phyloP scores from a whole-genome alignment of 1,140 invertebrate genomes.

The Nymphalis io region DNA sequence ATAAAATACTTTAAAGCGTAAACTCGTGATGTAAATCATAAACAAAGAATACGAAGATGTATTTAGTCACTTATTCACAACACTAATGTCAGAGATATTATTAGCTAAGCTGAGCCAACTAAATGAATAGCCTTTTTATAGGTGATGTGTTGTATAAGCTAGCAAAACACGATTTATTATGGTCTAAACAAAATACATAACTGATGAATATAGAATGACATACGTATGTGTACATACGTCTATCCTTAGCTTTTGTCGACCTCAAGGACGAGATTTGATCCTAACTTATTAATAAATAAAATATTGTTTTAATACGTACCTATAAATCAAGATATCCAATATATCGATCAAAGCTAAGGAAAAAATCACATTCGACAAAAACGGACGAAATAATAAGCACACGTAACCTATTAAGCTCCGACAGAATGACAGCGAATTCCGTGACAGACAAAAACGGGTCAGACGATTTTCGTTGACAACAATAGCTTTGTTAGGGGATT shows the following conservation, averaged over 20 bases:
- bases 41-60: not conserved
- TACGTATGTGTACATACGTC: too few relatives aligned
- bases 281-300: too few relatives aligned
- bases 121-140: too few relatives aligned
- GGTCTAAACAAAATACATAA: too few relatives aligned
- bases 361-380: constrained; percentile 15
- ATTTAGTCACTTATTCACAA: not conserved
- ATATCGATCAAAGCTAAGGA: not conserved
- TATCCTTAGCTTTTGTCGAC: too few relatives aligned
- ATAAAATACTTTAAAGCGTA: not conserved
- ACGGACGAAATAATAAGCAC: constrained; percentile 13
- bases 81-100: not conserved
- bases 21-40: not conserved
- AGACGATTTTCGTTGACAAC: constrained; percentile 69
- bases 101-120: too few relatives aligned
- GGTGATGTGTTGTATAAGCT: too few relatives aligned
- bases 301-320: not conserved
- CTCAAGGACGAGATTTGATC: too few relatives aligned
- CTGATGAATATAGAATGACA: too few relatives aligned
- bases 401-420: constrained; percentile 33
- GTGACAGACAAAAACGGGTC: constrained; percentile 67
- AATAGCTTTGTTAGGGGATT: constrained; percentile 74
- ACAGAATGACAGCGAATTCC: constrained; percentile 51
- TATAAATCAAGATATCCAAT: not conserved
- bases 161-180: too few relatives aligned